These are phyloP conservation scores for Acromyrmex charruanus DNA, from an alignment of 1,140 invertebrate genomes.

Conservation along the genomic window DNA sequence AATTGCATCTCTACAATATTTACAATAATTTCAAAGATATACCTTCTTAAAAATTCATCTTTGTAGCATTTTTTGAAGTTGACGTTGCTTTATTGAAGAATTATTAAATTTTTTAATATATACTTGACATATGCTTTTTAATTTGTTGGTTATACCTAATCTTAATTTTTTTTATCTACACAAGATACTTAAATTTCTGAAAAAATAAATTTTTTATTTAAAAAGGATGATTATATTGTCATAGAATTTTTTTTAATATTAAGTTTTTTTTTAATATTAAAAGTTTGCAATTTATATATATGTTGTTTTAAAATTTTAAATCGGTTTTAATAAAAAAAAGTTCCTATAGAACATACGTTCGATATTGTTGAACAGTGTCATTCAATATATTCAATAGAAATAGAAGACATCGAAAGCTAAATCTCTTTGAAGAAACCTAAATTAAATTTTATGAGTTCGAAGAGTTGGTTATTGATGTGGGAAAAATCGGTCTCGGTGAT, in stretches of 20 bases:
- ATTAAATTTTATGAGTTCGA: conserved; percentile 52
- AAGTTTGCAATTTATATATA: background rate
- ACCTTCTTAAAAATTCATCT: too few species aligned
- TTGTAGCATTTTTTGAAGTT: too few species aligned
- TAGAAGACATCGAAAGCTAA: background rate
- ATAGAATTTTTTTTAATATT: background rate
- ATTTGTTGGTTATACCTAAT: background rate
- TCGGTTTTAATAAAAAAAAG: background rate
- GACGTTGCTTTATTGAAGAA: too few species aligned
- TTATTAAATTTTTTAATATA: too few species aligned
- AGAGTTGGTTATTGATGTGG: conserved; percentile 47
- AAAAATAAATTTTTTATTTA: background rate
- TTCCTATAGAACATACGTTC: background rate
- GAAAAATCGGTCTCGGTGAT: conserved; percentile 45
- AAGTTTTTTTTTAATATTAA: conserved; percentile 11
- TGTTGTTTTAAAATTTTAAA: background rate
- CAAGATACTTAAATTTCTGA: background rate
- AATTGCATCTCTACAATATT: too few species aligned
- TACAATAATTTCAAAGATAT: too few species aligned
- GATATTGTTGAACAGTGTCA: conserved; percentile 11
- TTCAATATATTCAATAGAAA: conserved; percentile 24
- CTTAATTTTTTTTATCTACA: background rate
- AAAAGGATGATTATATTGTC: background rate
- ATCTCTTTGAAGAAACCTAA: conserved; percentile 46
- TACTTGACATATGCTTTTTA: too few species aligned